Percentiles rank a stretch among this genome's conserved stretches.
phyloP scores from a whole-genome alignment of 2,888 invertebrate species.

The Ephialtes manifestator region DNA sequence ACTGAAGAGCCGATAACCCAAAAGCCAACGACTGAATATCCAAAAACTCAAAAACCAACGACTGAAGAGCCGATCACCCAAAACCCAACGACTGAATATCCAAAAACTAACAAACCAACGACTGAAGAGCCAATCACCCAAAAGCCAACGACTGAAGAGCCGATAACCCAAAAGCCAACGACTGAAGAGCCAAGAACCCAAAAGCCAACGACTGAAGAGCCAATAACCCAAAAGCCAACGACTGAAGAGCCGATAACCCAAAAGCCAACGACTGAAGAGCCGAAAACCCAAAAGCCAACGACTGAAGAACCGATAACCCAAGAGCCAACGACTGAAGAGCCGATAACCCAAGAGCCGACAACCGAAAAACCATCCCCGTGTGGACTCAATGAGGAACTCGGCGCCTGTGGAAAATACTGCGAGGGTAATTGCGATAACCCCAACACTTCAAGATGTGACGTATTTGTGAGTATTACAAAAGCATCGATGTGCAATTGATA shows the following conservation, averaged over 20 bases:
- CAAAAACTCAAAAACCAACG: background rate
- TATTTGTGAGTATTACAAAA: conserved; percentile 20
- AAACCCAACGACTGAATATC: too few relatives aligned
- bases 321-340: background rate
- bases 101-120: too few relatives aligned
- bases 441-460: background rate
- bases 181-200: too few relatives aligned
- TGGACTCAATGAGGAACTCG: conserved; percentile 4
- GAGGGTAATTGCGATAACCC: conserved; percentile 24
- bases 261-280: background rate
- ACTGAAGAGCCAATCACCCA: too few relatives aligned
- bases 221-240: background rate
- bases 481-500: too few relatives aligned
- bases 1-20: background rate
- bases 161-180: too few relatives aligned
- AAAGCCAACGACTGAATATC: background rate
- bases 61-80: too few relatives aligned
- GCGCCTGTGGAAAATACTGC: conserved; percentile 6
- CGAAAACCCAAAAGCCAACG: background rate
- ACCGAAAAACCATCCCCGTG: background rate
- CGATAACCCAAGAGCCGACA: background rate
- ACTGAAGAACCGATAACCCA: background rate
- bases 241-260: background rate
- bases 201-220: too few relatives aligned
- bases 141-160: too few relatives aligned